Evolutionary conservation across 2,113 vertebrate species (phyloP).

Genomic region (Alligator sinensis): DNA sequence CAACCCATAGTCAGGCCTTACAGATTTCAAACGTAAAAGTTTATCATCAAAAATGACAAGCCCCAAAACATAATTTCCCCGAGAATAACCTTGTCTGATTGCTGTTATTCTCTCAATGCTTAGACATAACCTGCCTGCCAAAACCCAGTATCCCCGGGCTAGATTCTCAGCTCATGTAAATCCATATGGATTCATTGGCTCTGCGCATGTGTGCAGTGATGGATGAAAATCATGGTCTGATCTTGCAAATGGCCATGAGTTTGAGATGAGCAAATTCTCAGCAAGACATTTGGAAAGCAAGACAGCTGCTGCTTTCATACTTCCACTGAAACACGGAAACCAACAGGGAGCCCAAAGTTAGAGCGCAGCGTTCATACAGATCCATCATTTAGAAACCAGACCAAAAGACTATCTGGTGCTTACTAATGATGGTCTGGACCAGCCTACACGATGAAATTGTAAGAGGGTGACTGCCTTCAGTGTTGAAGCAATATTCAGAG

Average conservation of each 20-base stretch:
- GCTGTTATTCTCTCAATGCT: neutral
- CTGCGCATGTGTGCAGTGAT: neutral
- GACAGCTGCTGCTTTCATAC: neutral
- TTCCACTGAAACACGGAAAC: neutral
- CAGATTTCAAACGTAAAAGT: neutral
- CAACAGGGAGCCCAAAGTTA: neutral
- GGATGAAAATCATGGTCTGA: neutral
- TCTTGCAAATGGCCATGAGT: neutral
- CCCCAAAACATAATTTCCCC: neutral
- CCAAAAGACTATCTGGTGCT: neutral
- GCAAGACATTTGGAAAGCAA: neutral
- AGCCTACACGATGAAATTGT: neutral
- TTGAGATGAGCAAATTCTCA: neutral
- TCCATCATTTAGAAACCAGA: neutral
- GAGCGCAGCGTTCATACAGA: neutral
- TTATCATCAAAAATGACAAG: neutral
- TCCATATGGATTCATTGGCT: neutral
- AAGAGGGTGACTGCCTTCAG: neutral
- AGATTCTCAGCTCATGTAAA: neutral
- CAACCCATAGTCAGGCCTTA: neutral
- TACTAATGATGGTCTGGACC: neutral
- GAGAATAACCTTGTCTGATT: neutral
- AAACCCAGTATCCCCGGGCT: neutral
- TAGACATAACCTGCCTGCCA: neutral
- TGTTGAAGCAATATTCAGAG: neutral